These are phyloP conservation scores for Bubo bubo DNA, from an alignment of 2,113 vertebrate species.

Conservation along the genomic window DNA sequence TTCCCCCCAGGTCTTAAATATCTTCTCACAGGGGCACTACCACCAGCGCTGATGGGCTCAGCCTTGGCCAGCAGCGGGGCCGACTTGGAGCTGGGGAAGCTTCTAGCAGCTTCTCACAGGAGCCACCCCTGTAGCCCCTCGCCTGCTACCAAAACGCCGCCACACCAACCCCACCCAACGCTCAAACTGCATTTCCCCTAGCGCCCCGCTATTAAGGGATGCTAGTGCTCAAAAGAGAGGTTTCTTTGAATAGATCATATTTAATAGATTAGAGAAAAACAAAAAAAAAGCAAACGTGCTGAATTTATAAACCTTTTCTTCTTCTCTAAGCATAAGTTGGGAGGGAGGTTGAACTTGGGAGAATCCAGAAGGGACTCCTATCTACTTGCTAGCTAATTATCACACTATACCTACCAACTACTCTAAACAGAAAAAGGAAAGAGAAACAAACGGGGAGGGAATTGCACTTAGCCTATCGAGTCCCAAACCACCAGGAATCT, in stretches of 20 bases:
- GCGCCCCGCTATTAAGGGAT: not conserved
- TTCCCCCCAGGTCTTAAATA: too few relatives aligned
- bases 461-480: too few relatives aligned
- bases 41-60: too few relatives aligned
- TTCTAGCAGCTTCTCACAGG: too few relatives aligned
- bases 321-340: constrained; percentile 14
- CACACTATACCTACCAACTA: constrained; percentile 63
- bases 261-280: constrained; percentile 58
- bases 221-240: constrained; percentile 66
- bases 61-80: too few relatives aligned
- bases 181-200: not conserved
- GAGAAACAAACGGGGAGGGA: too few relatives aligned
- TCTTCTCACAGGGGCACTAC: too few relatives aligned
- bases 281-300: constrained; percentile 40
- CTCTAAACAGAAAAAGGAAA: too few relatives aligned
- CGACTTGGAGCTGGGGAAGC: too few relatives aligned
- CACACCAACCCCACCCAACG: not conserved
- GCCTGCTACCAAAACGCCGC: not conserved
- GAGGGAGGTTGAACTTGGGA: constrained; percentile 47
- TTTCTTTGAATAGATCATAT: constrained; percentile 65
- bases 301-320: constrained; percentile 21
- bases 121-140: not conserved
- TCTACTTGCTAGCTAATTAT: constrained; percentile 72
- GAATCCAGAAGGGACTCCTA: constrained; percentile 68
- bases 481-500: too few relatives aligned